Evolutionary conservation across 2,888 invertebrate species (phyloP).

Genomic region (Stratiomys singularior): DNA sequence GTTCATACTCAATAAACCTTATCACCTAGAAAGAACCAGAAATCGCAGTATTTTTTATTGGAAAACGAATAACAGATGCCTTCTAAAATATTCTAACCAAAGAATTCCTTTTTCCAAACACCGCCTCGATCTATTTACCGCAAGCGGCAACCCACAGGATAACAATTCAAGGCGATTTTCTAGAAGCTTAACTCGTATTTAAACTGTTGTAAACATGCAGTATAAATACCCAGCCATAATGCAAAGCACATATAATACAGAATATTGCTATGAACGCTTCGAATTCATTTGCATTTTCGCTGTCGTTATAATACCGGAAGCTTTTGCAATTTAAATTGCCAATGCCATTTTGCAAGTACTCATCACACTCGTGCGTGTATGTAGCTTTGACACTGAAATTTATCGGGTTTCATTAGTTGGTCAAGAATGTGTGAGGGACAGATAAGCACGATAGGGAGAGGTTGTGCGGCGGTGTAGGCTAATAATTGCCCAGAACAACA

Average conservation of each 20-base stretch:
- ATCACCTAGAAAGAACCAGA: too few species aligned
- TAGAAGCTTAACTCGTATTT: background rate
- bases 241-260: background rate
- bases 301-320: constrained; percentile 29
- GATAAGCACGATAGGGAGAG: too few species aligned
- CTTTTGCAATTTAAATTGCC: constrained; percentile 36
- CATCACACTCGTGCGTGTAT: background rate
- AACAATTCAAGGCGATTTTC: too few species aligned
- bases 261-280: background rate
- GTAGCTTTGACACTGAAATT: constrained; percentile 24
- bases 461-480: background rate
- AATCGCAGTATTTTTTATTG: too few species aligned
- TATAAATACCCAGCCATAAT: background rate
- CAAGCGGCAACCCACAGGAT: too few species aligned
- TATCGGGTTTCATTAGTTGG: constrained; percentile 4
- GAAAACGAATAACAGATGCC: too few species aligned
- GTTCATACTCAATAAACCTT: too few species aligned
- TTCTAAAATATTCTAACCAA: too few species aligned
- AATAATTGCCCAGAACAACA: background rate
- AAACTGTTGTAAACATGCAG: background rate
- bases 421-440: too few species aligned
- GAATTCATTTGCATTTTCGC: constrained; percentile 12
- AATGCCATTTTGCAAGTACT: constrained; percentile 11
- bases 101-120: too few species aligned
- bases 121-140: too few species aligned